Evolutionary conservation across 2,797 vertebrate genomes (phyloP).

Genomic region (Scolopax bukidnonensis): DNA sequence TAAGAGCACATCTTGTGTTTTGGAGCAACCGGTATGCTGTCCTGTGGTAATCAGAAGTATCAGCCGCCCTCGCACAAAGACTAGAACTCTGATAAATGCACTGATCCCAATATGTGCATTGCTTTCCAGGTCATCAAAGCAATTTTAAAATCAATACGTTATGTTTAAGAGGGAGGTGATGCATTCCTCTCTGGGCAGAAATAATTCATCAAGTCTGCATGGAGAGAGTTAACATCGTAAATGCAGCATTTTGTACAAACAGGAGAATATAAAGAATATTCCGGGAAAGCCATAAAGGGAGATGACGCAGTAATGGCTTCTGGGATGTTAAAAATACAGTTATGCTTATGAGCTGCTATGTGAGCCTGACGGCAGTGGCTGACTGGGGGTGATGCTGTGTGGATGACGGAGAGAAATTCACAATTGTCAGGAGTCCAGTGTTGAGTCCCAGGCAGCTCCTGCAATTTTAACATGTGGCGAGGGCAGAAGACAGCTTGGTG

Average conservation of each 20-base stretch:
- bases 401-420: background rate
- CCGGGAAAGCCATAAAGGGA: constrained; percentile 22
- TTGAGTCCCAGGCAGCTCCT: background rate
- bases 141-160: constrained; percentile 47
- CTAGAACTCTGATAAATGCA: background rate
- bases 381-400: background rate
- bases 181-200: background rate
- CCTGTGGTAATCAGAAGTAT: background rate
- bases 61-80: background rate
- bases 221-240: background rate
- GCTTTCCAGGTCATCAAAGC: constrained; percentile 26
- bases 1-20: background rate
- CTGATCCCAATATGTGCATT: background rate
- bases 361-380: constrained; percentile 3
- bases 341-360: background rate
- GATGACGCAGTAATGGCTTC: background rate
- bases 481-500: background rate
- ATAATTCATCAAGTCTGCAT: background rate
- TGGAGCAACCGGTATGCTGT: background rate
- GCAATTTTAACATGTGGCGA: background rate
- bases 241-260: constrained; percentile 6
- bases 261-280: constrained; percentile 20
- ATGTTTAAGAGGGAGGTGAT: background rate
- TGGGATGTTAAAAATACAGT: constrained; percentile 19
- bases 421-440: background rate